Evolutionary conservation across 1,140 invertebrate genomes (phyloP), one percentile per base, ranked within the genome.

Genomic region (Lepidurus arcticus): DNA sequence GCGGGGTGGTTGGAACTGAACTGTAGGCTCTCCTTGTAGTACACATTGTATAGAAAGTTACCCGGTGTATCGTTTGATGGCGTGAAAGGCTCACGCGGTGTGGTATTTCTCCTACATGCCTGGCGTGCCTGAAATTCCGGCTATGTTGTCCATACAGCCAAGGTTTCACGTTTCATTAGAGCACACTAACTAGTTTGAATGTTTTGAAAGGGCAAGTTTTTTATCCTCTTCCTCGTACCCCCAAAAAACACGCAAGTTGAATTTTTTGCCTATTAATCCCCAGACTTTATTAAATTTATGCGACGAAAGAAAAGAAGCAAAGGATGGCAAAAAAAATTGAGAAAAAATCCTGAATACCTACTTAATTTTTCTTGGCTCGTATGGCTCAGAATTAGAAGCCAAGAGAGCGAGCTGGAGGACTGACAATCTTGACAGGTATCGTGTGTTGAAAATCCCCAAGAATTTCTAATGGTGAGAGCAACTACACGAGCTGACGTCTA

Each of bases 391-490:
- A 65, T 65, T 16, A 65, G 53, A 65, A 65, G 6, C 53, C 16
- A 13, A 65, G 6, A 65, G 53, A 13, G 16, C 53, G 53, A 65
- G 6, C 21, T 7, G 16, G 21, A n/a, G 53, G 21, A 21, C 8
- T 65, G 53, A 65, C 53, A 65, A 21, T 65, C 53, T 65, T 65
- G 53, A 65, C 53, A 65, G 53, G 53, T 65, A 65, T 65, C 53
- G 53, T 65, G 53, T 21, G 16, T 65, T 13, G 53, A 65, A 65
- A 65, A n/a, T 13, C 53, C 8, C 16, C 21, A 65, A 65, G 53
- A 65, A 65, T 65, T 65, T 65, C 53, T 65, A n/a, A 65, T 21
- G 21, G 21, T 13, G 16, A 65, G 16, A 34, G 34, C 6, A 65
- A 16, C 21, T 65, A 65, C 53, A 65, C 21, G 21, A 21, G 53